These are phyloP conservation scores for Eurytoma californica DNA, from an alignment of 2,888 invertebrate genomes.

Conservation along the genomic window DNA sequence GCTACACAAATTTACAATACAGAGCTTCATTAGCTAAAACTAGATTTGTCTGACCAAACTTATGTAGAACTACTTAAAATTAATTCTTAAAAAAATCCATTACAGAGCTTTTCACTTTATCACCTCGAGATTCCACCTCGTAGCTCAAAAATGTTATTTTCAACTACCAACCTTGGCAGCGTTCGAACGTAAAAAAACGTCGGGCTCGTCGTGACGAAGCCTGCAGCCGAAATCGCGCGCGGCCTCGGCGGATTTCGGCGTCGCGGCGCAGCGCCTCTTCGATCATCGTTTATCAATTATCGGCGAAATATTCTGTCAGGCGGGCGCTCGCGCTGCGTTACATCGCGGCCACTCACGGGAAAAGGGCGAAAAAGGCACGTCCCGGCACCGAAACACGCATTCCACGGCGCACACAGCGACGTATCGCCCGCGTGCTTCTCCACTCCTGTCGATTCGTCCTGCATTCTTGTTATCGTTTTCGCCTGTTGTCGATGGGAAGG, in stretches of 20 bases:
- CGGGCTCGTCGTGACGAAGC: not conserved
- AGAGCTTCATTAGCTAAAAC: no score
- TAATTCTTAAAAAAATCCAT: no score
- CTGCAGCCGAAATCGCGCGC: slow-evolving; percentile 32
- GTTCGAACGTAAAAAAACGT: slow-evolving; percentile 35
- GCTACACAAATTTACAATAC: no score
- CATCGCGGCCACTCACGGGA: slow-evolving; percentile 26
- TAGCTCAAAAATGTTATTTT: no score
- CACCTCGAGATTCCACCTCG: no score
- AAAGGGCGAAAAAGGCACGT: slow-evolving; percentile 48
- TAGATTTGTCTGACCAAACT: no score
- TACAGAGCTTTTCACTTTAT: no score
- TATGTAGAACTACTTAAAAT: no score
- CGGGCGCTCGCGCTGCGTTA: slow-evolving; percentile 37
- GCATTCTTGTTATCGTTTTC: slow-evolving; percentile 57
- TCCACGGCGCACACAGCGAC: slow-evolving; percentile 19
- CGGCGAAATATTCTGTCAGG: slow-evolving; percentile 56
- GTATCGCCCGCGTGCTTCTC: slow-evolving; percentile 35
- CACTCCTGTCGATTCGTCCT: slow-evolving; percentile 44
- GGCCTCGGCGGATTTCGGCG: slow-evolving; percentile 31
- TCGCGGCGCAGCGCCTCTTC: slow-evolving; percentile 19
- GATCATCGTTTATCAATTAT: slow-evolving; percentile 58
- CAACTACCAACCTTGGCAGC: no score
- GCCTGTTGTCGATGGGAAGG: slow-evolving; percentile 44
- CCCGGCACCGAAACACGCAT: slow-evolving; percentile 39